phyloP scores from a whole-genome alignment of 1,140 invertebrate genomes.

The Bombus breviceps region DNA sequence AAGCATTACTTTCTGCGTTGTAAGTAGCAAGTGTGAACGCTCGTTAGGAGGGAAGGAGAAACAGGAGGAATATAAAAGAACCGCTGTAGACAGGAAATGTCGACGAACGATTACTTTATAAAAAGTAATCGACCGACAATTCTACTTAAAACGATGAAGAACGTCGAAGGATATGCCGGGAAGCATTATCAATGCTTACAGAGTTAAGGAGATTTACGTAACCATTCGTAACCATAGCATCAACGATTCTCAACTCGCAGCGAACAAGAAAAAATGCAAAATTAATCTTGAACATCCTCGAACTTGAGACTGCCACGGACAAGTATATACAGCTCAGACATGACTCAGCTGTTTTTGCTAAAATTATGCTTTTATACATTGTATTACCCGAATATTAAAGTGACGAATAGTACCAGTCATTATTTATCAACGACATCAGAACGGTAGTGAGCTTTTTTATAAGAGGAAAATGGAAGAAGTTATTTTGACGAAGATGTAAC shows the following conservation, averaged over 20 bases:
- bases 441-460: conserved; percentile 53
- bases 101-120: not conserved
- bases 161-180: not conserved
- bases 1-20: not conserved
- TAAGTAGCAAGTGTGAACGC: not conserved
- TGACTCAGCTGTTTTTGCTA: conserved; percentile 10
- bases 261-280: not conserved
- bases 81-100: not conserved
- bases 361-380: conserved; percentile 37
- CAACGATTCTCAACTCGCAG: conserved; percentile 5
- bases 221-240: conserved; percentile 12
- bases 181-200: not conserved
- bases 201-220: conserved; percentile 2
- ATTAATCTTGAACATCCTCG: not conserved
- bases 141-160: not conserved
- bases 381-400: conserved; percentile 26
- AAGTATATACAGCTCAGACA: not conserved
- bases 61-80: not conserved
- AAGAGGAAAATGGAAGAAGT: conserved; percentile 15
- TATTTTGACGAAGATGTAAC: conserved; percentile 20
- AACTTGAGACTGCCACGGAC: conserved; percentile 28
- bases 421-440: conserved; percentile 34
- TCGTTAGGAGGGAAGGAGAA: not conserved
- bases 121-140: not conserved
- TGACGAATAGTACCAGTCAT: conserved; percentile 20